A percentile compares a stretch with the other conserved stretches of the same genome.
Conservation (phyloP, 2,797 vertebrate species). For the Tolypeutes matacus region DNA sequence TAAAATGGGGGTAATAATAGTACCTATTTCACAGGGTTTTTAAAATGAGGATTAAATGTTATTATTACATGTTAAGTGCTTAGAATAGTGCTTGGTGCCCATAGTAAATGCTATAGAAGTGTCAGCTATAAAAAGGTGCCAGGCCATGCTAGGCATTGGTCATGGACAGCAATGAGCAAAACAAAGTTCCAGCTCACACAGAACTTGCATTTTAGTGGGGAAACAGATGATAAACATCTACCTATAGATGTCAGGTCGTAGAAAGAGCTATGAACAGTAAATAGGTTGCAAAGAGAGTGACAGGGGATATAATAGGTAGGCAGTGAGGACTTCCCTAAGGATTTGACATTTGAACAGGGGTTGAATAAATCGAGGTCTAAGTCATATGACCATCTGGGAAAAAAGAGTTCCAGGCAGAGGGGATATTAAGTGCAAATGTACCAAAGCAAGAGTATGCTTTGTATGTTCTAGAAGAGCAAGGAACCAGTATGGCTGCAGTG, state of each 20-base stretch:
- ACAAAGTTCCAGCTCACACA: neutral
- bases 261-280: neutral
- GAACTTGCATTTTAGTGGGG: neutral
- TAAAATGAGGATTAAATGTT: neutral
- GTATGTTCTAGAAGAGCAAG: neutral
- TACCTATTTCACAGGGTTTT: neutral
- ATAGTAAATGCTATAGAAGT: neutral
- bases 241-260: neutral
- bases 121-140: neutral
- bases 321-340: neutral
- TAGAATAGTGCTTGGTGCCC: neutral
- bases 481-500: neutral
- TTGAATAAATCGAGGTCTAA: neutral
- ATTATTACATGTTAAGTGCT: neutral
- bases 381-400: neutral
- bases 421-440: too few species aligned
- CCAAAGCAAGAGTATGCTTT: neutral
- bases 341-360: neutral
- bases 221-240: neutral
- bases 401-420: neutral
- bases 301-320: too few species aligned
- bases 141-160: neutral
- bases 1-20: neutral
- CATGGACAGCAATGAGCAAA: neutral
- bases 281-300: neutral